These are phyloP conservation scores for Montipora cactus DNA, from an alignment of 64 coral and sea anemone genomes.

Conservation along the genomic window DNA sequence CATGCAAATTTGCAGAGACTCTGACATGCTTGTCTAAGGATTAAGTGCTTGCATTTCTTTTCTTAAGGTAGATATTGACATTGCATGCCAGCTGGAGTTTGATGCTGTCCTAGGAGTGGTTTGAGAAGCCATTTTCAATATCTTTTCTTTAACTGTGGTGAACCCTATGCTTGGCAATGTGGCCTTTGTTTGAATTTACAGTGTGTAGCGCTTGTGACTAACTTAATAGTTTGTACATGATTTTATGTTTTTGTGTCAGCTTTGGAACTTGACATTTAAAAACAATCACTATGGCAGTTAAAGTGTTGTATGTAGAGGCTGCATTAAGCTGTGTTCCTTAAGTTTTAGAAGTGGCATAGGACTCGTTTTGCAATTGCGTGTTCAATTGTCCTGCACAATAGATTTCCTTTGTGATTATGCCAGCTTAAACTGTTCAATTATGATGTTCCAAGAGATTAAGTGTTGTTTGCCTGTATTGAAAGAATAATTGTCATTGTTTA, in stretches of 20 bases:
- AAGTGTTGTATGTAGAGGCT: too few species aligned
- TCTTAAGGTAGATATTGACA: not conserved
- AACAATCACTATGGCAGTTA: too few species aligned
- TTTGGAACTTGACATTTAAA: not conserved
- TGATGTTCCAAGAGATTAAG: not conserved
- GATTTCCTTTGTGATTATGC: not conserved
- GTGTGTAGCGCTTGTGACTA: not conserved
- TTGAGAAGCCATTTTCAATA: too few species aligned
- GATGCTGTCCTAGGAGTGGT: not conserved
- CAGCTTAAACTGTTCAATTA: conserved; percentile 3
- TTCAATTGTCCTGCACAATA: conserved; percentile 8
- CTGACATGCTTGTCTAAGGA: not conserved
- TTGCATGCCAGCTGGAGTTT: not conserved
- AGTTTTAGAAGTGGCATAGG: not conserved
- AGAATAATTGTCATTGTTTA: not conserved
- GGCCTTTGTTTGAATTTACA: not conserved
- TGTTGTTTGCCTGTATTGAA: conserved; percentile 18
- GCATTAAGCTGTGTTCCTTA: not conserved
- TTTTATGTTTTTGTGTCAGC: not conserved
- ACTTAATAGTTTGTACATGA: not conserved
- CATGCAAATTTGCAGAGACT: conserved; percentile 38
- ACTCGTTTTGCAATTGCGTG: not conserved
- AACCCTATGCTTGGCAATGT: not conserved
- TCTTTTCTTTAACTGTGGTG: not conserved
- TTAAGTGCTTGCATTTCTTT: not conserved